Evolutionary conservation across 1,140 invertebrate species (phyloP), one percentile per base, ranked within the genome.

Genomic region (Caerostris extrusa): DNA sequence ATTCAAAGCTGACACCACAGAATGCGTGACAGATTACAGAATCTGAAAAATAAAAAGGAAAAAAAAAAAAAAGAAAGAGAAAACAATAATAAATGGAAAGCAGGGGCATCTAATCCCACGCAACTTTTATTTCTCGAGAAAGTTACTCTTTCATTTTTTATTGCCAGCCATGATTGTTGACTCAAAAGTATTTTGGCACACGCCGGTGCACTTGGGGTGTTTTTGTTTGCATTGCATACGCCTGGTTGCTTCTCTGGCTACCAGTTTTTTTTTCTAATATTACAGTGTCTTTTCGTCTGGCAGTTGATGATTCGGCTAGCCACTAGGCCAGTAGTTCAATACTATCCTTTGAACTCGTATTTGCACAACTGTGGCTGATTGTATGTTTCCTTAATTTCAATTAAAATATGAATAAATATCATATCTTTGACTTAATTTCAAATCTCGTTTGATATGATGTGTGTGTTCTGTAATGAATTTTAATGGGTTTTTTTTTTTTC

Each of bases 81-180:
- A n/a, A n/a, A n/a, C n/a, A n/a, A n/a, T n/a, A n/a, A n/a, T n/a
- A n/a, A n/a, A n/a, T n/a, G n/a, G n/a, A n/a, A n/a, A n/a, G n/a
- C n/a, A n/a, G n/a, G n/a, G 7, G 58, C 53, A 53, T 17, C 61
- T 88, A 88, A 88, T 88, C 86, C 86, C 56, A 64, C 86, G 86
- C 86, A 88, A 64, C 34, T 53, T 88, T 88, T 14, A 64, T 67
- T 88, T 10, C 34, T 77, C 69, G 69, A 10, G 69, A 77, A 77
- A 77, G 69, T 77, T 77, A 19, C 50, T 34, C 50, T 77, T 34
- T 77, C 50, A 77, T 53, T 77, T 77, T 34, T 50, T n/a, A 7
- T 77, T 77, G 69, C 69, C 10, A 6, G 60, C 64, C 56, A 60
- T 53, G 58, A 57, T 8, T 64, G 58, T 88, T 67, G 58, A 88